Conservation (phyloP, 2,888 invertebrate species). For the Azorinus chamasolen region DNA sequence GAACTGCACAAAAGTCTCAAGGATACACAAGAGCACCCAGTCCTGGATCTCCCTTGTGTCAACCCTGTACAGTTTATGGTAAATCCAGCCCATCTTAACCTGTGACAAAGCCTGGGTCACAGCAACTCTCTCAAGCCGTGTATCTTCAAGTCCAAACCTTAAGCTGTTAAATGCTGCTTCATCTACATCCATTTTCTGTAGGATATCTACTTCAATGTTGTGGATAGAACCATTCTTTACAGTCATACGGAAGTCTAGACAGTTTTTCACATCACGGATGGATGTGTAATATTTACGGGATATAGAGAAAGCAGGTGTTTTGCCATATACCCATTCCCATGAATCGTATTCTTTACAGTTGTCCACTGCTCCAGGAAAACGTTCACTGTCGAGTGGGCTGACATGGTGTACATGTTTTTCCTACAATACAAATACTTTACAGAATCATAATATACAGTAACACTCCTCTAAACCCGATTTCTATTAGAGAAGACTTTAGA, state of each 20-base stretch:
- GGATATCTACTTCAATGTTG: constrained; percentile 45
- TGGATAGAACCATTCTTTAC: constrained; percentile 63
- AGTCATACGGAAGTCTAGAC: constrained; percentile 47
- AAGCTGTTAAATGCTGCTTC: constrained; percentile 17
- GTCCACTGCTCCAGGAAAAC: constrained; percentile 71
- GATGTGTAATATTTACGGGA: constrained; percentile 47
- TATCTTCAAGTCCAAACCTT: constrained; percentile 29
- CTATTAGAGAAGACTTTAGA: too few relatives aligned
- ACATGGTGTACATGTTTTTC: constrained; percentile 43
- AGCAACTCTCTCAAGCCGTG: constrained; percentile 7
- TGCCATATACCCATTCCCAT: constrained; percentile 80
- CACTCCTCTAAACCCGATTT: too few relatives aligned
- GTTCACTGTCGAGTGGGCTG: constrained; percentile 59
- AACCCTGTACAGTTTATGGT: constrained; percentile 31
- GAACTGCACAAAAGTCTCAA: constrained; percentile 37
- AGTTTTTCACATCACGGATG: constrained; percentile 12
- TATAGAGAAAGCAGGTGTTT: constrained; percentile 76
- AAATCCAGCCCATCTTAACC: constrained; percentile 59
- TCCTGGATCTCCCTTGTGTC: constrained; percentile 45
- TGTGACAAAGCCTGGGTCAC: constrained; percentile 29
- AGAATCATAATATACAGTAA: too few relatives aligned
- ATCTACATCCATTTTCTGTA: constrained; percentile 15
- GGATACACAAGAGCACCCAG: constrained; percentile 57
- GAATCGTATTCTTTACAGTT: constrained; percentile 56
- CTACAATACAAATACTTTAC: constrained; percentile 29